phyloP scores from a whole-genome alignment of 2,113 vertebrate species.

The chimpanzee (Pan troglodytes) region NHGRI_mPanTro3-v2.1_pri NC_072407.2:77615501-77616000 shows the following conservation, averaged over 20 bases:
- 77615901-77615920: neutral
- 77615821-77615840: neutral
- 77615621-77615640: constrained; percentile 15
- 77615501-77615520: neutral
- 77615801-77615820: neutral
- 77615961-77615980: neutral
- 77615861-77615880: neutral
- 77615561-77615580: neutral
- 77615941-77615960: neutral
- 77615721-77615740: neutral
- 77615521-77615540: rapidly evolving
- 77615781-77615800: neutral
- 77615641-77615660: constrained; percentile 3
- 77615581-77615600: neutral
- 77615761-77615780: neutral
- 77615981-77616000: neutral
- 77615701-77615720: neutral
- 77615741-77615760: neutral
- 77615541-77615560: neutral
- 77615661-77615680: neutral
- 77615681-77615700: neutral
- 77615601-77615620: neutral
- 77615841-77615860: neutral
- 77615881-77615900: neutral
- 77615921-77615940: neutral